Evolutionary conservation across 2,888 invertebrate genomes (phyloP).

Genomic region (Tetramorium bicarinatum): DNA sequence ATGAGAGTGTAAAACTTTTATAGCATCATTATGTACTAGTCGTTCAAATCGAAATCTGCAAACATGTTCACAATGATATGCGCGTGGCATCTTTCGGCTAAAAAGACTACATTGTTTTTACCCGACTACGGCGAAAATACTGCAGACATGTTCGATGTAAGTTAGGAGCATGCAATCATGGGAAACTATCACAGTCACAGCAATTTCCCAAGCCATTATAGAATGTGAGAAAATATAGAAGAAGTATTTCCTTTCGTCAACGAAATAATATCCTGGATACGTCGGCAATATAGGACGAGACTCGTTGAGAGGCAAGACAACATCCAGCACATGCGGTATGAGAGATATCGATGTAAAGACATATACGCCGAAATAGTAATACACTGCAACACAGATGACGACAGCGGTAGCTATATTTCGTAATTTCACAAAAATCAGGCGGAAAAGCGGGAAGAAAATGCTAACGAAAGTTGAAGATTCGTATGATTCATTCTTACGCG

Average conservation of each 20-base stretch:
- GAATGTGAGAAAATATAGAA: constrained; percentile 26
- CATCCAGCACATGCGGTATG: constrained; percentile 36
- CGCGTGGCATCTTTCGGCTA: neutral
- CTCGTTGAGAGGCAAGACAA: constrained; percentile 39
- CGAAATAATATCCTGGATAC: constrained; percentile 24
- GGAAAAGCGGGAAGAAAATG: too few relatives aligned
- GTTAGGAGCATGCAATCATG: constrained; percentile 38
- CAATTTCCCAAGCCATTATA: constrained; percentile 31
- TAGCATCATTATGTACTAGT: neutral
- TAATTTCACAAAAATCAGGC: neutral
- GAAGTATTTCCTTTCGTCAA: constrained; percentile 33
- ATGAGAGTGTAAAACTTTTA: neutral
- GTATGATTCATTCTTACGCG: neutral
- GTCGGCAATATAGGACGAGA: constrained; percentile 23
- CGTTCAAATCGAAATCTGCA: constrained; percentile 29
- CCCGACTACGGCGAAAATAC: constrained; percentile 41
- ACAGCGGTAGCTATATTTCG: neutral
- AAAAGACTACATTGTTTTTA: neutral
- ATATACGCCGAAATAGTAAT: neutral
- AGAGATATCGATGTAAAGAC: neutral
- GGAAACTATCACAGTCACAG: constrained; percentile 17
- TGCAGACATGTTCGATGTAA: constrained; percentile 33
- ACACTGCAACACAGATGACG: constrained; percentile 25
- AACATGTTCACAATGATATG: neutral
- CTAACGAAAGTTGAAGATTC: neutral